Conservation (phyloP, 2,888 invertebrate genomes). For the Drosophila pseudotakahashii region DNA sequence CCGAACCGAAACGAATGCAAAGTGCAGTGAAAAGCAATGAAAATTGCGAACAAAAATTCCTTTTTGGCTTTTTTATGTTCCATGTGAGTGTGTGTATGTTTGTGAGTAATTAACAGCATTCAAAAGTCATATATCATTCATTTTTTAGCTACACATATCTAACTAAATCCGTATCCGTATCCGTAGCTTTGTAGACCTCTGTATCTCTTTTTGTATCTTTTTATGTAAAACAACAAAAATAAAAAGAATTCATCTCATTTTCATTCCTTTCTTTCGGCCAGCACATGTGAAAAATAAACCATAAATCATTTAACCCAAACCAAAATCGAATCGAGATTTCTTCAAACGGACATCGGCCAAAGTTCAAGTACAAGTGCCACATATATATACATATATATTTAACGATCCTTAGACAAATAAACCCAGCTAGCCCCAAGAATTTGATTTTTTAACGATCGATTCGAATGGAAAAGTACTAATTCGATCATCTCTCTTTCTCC, state of each 20-base stretch:
- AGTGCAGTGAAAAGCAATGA: slow-evolving; percentile 8
- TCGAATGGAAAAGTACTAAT: slow-evolving; percentile 15
- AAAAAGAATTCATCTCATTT: slow-evolving; percentile 16
- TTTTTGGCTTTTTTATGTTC: slow-evolving; percentile 17
- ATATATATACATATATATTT: not conserved
- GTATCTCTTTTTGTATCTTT: not conserved
- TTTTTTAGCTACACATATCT: slow-evolving; percentile 14
- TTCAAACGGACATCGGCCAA: slow-evolving; percentile 13
- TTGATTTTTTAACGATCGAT: slow-evolving; percentile 23
- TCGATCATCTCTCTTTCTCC: not conserved
- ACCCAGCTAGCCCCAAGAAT: not conserved
- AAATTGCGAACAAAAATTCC: slow-evolving; percentile 19
- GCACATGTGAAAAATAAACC: slow-evolving; percentile 15
- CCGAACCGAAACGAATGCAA: slow-evolving; percentile 12
- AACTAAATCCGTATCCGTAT: slow-evolving; percentile 2
- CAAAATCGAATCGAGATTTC: slow-evolving; percentile 6
- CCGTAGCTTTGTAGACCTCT: slow-evolving; percentile 1
- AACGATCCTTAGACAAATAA: slow-evolving; percentile 10
- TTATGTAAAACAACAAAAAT: slow-evolving; percentile 3
- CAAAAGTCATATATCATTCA: slow-evolving; percentile 31
- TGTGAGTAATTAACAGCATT: slow-evolving; percentile 31
- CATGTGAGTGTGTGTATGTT: slow-evolving; percentile 19
- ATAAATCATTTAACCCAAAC: slow-evolving; percentile 38
- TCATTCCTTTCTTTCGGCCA: not conserved
- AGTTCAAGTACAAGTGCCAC: slow-evolving; percentile 35